Evolutionary conservation across 2,113 vertebrate genomes (phyloP), one percentile per base, ranked within the genome.

Genomic region (Zeus faber): DNA sequence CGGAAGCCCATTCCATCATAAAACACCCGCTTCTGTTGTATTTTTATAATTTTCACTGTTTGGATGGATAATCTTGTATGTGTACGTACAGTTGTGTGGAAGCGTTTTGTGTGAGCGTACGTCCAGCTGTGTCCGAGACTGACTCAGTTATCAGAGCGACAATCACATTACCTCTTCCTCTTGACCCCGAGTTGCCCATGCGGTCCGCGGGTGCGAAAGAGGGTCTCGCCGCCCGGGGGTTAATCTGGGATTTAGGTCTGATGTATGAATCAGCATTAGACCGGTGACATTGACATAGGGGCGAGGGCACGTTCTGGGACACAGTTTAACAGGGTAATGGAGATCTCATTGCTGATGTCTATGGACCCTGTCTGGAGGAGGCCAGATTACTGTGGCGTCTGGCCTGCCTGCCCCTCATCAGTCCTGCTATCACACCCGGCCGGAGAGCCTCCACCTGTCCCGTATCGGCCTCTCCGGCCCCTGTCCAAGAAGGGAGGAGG

Each of bases 221-320:
- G 62, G 47, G 55, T 70, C 66, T 70, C 55, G 51, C 57, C 58
- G 63, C 60, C 49, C 23, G 67, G 77, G 79, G 79, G 76, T 77
- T 83, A 82, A 84, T 84, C 83, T 83, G 29, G 79, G 82, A 84
- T 86, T 86, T 85, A 79, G 64, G 83, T 17, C 50, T n/a, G 58
- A 72, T 74, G 64, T 81, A 79, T 84, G 81, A 87, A 85, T 85
- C 79, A 82, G 79, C 84, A 83, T 84, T 86, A 84, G 81, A 67
- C 56, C 71, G 43, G 65, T 83, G 85, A 87, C 87, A 85, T 74
- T 81, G 80, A 87, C 83, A 86, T 76, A 87, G 85, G 76, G 74
- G 74, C 55, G 60, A 79, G 83, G 77, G 74, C 78, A 62, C 58
- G 52, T 80, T 75, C 74, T 76, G 67, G 80, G 82, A 82, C 84